Evolutionary conservation across 1,140 invertebrate genomes (phyloP).

Genomic region (Delia radicum): DNA sequence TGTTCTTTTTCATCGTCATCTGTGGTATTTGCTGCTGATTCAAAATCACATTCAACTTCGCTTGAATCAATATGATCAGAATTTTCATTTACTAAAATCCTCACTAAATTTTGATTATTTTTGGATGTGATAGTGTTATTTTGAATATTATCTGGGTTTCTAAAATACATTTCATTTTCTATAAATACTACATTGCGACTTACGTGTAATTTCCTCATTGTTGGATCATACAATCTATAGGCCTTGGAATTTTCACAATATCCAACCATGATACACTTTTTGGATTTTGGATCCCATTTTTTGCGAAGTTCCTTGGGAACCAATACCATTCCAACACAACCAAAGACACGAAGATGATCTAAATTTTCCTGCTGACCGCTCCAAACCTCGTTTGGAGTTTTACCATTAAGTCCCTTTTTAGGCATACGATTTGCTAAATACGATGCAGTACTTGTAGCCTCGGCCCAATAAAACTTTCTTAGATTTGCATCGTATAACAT

Average conservation of each 20-base stretch:
- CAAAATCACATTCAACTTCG: neutral
- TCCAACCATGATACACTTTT: neutral
- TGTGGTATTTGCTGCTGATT: neutral
- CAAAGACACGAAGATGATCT: neutral
- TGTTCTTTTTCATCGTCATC: neutral
- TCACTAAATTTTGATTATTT: neutral
- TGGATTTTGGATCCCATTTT: neutral
- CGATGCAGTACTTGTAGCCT: neutral
- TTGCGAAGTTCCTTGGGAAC: neutral
- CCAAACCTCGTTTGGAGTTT: neutral
- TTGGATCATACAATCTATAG: neutral
- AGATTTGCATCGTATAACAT: neutral
- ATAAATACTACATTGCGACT: neutral
- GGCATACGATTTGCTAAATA: neutral
- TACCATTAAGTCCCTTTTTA: neutral
- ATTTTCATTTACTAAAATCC: neutral
- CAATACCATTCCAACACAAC: neutral
- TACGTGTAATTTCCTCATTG: neutral
- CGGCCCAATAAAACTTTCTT: neutral
- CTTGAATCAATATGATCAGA: neutral
- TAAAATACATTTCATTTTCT: neutral
- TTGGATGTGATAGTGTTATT: neutral
- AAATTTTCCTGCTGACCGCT: neutral
- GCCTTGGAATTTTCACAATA: neutral
- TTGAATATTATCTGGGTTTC: neutral